Conservation (phyloP, 2,113 vertebrate genomes). For the Sula dactylatra region DNA sequence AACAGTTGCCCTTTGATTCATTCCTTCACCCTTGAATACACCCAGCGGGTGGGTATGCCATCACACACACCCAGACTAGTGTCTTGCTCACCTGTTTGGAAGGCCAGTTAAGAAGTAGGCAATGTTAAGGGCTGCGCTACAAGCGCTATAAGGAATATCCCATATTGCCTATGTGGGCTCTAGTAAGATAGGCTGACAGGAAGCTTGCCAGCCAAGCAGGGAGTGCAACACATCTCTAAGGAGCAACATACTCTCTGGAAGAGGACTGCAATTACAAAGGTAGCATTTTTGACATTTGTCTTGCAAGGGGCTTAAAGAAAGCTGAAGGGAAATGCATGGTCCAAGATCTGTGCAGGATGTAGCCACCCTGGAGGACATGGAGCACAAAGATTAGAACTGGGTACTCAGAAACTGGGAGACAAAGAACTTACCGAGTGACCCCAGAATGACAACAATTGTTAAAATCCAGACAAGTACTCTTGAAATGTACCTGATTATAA, state of each 20-base stretch:
- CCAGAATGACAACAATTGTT: conserved; percentile 88
- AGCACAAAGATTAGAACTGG: background rate
- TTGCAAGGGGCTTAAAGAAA: background rate
- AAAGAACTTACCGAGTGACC: conserved; percentile 89
- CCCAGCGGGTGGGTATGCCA: fast-evolving
- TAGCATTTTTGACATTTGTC: background rate
- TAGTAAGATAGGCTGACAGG: background rate
- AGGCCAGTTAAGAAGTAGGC: background rate
- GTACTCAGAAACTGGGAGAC: background rate
- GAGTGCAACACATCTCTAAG: background rate
- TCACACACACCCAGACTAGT: background rate
- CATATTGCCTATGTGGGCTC: background rate
- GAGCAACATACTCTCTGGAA: background rate
- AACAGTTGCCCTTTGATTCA: background rate
- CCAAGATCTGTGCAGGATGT: background rate
- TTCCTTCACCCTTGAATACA: background rate
- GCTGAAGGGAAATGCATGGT: background rate
- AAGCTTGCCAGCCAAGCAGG: background rate
- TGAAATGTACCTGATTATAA: conserved; percentile 97
- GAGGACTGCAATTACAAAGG: background rate
- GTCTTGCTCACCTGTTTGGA: background rate
- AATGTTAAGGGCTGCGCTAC: fast-evolving
- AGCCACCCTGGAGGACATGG: background rate
- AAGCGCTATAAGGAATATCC: background rate
- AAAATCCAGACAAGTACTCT: conserved; percentile 96